Conservation (phyloP, 2,888 invertebrate species). For the Automeris io region DNA sequence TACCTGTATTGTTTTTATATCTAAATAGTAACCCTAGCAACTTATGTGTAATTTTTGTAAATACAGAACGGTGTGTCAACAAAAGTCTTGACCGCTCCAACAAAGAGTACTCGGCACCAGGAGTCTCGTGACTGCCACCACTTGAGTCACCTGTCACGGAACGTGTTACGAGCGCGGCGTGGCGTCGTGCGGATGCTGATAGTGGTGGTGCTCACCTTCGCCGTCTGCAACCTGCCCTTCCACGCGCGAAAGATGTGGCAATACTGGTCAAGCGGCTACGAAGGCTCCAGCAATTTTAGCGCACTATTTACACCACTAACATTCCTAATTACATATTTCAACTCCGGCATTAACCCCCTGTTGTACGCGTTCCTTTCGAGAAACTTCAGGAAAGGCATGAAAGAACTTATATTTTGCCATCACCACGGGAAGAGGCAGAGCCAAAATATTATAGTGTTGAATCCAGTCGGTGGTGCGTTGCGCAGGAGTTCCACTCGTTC, state of each 20-base stretch:
- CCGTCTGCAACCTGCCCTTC: slow-evolving; percentile 92
- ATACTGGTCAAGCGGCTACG: slow-evolving; percentile 84
- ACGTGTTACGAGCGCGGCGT: slow-evolving; percentile 86
- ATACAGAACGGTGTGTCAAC: slow-evolving; percentile 28
- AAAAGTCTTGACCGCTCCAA: slow-evolving; percentile 38
- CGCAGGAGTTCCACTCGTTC: slow-evolving; percentile 71
- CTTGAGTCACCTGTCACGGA: slow-evolving; percentile 83
- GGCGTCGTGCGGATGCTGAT: slow-evolving; percentile 94
- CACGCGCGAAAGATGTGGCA: slow-evolving; percentile 93
- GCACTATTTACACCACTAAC: slow-evolving; percentile 89
- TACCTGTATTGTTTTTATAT: no score
- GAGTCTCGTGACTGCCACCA: slow-evolving; percentile 76
- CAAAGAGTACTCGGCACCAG: slow-evolving; percentile 51
- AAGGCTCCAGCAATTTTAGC: slow-evolving; percentile 85
- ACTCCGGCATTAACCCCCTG: slow-evolving; percentile 93
- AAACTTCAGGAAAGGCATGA: slow-evolving; percentile 90
- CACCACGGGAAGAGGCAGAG: slow-evolving; percentile 56
- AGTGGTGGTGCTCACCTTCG: slow-evolving; percentile 91
- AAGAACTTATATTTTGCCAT: slow-evolving; percentile 84
- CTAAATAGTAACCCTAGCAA: no score
- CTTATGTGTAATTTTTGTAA: no score
- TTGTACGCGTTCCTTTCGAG: slow-evolving; percentile 91
- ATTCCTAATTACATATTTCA: slow-evolving; percentile 91
- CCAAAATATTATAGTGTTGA: slow-evolving; percentile 60
- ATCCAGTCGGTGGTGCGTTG: slow-evolving; percentile 58